phyloP scores from a whole-genome alignment of 2,888 invertebrate species.

The Stenodera caucasica region DNA sequence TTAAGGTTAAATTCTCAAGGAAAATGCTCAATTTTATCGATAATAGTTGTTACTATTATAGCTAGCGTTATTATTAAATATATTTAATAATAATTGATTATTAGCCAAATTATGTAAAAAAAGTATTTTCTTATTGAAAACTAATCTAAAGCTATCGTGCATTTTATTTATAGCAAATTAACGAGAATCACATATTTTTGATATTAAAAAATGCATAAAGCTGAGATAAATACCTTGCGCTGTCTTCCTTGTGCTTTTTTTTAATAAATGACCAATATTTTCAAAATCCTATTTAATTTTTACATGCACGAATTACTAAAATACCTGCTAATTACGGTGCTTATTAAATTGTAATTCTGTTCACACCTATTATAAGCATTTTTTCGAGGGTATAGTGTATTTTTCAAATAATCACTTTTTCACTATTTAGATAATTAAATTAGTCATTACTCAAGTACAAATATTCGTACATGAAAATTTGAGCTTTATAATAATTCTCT shows the following conservation, averaged over 20 bases:
- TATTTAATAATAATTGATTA: not conserved
- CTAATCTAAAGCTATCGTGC: not conserved
- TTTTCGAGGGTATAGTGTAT: no score
- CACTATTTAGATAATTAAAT: not conserved
- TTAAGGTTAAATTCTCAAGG: slow-evolving; percentile 28
- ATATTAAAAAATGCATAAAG: slow-evolving; percentile 1
- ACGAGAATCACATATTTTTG: not conserved
- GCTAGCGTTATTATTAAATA: slow-evolving; percentile 7
- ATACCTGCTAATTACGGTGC: not conserved
- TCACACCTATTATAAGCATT: no score
- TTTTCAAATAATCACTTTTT: no score
- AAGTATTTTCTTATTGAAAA: not conserved
- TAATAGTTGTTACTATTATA: slow-evolving; percentile 10
- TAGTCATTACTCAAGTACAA: not conserved
- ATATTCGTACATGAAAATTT: not conserved
- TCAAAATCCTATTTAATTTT: not conserved
- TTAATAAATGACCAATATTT: slow-evolving; percentile 1
- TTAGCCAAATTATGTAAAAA: not conserved
- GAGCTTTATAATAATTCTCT: not conserved
- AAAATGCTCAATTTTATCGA: slow-evolving; percentile 15
- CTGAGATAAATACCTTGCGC: not conserved
- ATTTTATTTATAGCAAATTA: not conserved
- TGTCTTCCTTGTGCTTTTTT: not conserved
- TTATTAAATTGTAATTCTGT: not conserved
- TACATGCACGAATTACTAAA: not conserved